phyloP scores from a whole-genome alignment of 2,888 invertebrate species.

The Rhyacophila evoluta region DNA sequence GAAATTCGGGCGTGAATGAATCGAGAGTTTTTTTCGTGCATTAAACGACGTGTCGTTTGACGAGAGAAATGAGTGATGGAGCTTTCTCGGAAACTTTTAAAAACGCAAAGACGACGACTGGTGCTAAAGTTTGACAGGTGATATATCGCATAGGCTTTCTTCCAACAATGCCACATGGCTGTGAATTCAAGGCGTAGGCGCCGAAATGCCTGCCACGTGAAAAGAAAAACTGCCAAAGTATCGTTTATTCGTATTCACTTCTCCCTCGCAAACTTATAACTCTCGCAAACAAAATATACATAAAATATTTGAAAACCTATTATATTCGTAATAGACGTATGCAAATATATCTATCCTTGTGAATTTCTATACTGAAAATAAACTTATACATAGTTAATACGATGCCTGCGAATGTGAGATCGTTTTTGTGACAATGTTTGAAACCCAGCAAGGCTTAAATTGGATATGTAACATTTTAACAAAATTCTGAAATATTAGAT shows the following conservation, averaged over 20 bases:
- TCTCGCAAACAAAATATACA: background rate
- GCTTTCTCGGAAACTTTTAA: conserved; percentile 27
- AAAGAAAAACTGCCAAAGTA: conserved; percentile 13
- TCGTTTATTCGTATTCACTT: conserved; percentile 5
- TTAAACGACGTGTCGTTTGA: conserved; percentile 18
- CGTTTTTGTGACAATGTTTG: too few relatives aligned
- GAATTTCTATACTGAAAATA: too few relatives aligned
- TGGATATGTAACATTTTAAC: too few relatives aligned
- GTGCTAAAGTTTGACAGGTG: conserved; percentile 44
- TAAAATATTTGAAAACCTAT: background rate
- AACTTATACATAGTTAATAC: too few relatives aligned
- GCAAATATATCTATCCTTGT: too few relatives aligned
- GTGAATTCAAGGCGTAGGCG: background rate
- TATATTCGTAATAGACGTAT: too few relatives aligned
- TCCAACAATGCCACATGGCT: conserved; percentile 21
- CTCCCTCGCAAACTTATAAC: background rate
- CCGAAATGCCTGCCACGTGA: background rate
- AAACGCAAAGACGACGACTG: conserved; percentile 19
- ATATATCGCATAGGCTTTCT: conserved; percentile 32
- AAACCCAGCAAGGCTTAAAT: too few relatives aligned
- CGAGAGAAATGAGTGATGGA: conserved; percentile 13
- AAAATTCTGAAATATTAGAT: too few relatives aligned
- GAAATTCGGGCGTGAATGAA: background rate
- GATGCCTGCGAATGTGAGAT: too few relatives aligned
- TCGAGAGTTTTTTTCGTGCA: background rate